A percentile compares a stretch with the other conserved stretches of the same genome.
Conservation (phyloP, 2,797 vertebrate species). For the Trachurus trachurus region DNA sequence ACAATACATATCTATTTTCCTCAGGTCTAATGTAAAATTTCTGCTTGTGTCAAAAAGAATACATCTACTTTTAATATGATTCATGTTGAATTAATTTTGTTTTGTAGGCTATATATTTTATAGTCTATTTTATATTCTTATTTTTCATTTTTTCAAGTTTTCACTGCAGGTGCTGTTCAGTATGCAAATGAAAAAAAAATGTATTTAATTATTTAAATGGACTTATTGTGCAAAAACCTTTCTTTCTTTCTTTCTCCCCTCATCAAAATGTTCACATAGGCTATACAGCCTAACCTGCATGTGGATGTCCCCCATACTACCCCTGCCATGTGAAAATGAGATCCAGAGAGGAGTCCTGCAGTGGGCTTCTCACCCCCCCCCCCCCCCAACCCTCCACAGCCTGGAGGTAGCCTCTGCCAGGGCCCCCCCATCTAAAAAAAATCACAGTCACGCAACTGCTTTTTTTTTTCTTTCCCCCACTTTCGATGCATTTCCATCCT, state of each 20-base stretch:
- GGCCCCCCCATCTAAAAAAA: slow-evolving; percentile 69
- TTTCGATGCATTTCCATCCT: slow-evolving; percentile 51
- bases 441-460: slow-evolving; percentile 71
- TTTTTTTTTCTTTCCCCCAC: slow-evolving; percentile 18
- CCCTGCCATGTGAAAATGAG: slow-evolving; percentile 85
- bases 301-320: slow-evolving; percentile 63
- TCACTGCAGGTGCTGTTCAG: neutral
- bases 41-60: neutral
- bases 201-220: neutral
- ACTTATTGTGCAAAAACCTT: neutral
- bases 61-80: neutral
- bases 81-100: neutral
- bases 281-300: slow-evolving; percentile 57
- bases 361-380: slow-evolving; percentile 71
- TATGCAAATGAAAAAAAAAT: neutral
- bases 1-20: neutral
- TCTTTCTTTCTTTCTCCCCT: neutral
- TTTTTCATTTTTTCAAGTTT: neutral
- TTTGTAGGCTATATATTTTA: neutral
- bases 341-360: slow-evolving; percentile 75
- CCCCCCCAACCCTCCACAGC: slow-evolving; percentile 63
- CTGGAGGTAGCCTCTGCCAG: slow-evolving; percentile 74
- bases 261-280: neutral
- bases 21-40: neutral
- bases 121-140: neutral